A percentile compares a stretch with the other conserved stretches of the same genome.
phyloP scores from a whole-genome alignment of 2,888 invertebrate species.

The Euphydryas editha region DNA sequence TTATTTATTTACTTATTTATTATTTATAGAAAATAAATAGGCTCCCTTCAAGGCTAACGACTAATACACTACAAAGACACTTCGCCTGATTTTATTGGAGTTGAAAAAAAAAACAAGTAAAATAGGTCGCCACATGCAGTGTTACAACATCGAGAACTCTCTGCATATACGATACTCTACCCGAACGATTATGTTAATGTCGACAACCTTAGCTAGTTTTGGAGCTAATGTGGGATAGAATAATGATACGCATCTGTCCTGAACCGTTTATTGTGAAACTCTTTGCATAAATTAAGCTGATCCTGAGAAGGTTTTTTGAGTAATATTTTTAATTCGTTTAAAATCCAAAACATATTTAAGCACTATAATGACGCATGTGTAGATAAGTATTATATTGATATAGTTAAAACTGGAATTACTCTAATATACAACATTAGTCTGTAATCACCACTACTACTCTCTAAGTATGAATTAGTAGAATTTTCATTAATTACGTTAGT shows the following conservation, averaged over 20 bases:
- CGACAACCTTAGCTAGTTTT: conserved; percentile 63
- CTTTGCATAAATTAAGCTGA: conserved; percentile 24
- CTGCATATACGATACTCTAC: conserved; percentile 49
- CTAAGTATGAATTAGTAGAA: too few species aligned
- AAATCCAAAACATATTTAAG: background rate
- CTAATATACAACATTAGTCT: background rate
- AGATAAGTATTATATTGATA: background rate
- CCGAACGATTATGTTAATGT: conserved; percentile 71
- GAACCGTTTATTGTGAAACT: conserved; percentile 29
- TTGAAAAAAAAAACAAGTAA: too few species aligned
- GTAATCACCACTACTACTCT: too few species aligned
- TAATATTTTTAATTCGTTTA: conserved; percentile 10
- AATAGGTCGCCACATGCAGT: too few species aligned
- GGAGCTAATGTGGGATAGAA: conserved; percentile 61
- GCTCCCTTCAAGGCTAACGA: too few species aligned
- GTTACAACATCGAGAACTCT: background rate
- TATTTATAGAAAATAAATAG: too few species aligned
- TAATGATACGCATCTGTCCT: conserved; percentile 74
- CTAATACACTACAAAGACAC: too few species aligned
- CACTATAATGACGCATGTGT: conserved; percentile 2
- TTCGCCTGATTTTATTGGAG: too few species aligned
- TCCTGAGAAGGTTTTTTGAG: conserved; percentile 16
- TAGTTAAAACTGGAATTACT: too few species aligned
- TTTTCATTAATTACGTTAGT: too few species aligned
- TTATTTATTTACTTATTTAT: too few species aligned